A percentile compares a stretch with the other conserved stretches of the same genome.
These are phyloP conservation scores for Columbina picui DNA, from an alignment of 2,113 vertebrate species.

Conservation along the genomic window DNA sequence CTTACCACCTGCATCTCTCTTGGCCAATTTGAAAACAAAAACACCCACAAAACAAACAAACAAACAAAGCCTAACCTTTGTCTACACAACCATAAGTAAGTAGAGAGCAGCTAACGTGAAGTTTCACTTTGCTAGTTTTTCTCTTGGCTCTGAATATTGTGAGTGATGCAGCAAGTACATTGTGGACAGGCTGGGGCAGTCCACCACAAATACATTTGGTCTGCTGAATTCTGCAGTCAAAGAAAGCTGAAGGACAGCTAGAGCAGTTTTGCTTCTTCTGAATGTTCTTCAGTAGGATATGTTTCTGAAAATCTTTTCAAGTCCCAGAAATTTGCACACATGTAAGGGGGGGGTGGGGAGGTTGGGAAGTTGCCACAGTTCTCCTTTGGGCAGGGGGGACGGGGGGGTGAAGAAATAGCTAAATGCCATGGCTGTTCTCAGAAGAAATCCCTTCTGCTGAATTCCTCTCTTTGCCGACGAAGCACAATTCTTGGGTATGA, in stretches of 20 bases:
- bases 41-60: not conserved
- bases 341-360: rapidly evolving
- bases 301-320: not conserved
- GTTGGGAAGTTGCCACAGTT: not conserved
- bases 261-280: not conserved
- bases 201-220: not conserved
- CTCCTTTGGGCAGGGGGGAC: too few species aligned
- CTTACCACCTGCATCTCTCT: not conserved
- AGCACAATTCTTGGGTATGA: not conserved
- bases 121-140: not conserved
- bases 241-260: not conserved
- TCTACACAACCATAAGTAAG: not conserved
- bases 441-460: not conserved
- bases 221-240: not conserved
- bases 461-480: not conserved
- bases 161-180: not conserved
- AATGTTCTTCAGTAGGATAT: not conserved
- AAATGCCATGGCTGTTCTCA: not conserved
- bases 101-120: not conserved
- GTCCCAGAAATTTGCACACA: not conserved
- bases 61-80: not conserved
- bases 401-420: too few species aligned
- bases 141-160: not conserved
- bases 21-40: not conserved
- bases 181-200: not conserved